These are phyloP conservation scores for Pteropus rufus DNA, from an alignment of 2,797 vertebrate genomes.

Conservation along the genomic window DNA sequence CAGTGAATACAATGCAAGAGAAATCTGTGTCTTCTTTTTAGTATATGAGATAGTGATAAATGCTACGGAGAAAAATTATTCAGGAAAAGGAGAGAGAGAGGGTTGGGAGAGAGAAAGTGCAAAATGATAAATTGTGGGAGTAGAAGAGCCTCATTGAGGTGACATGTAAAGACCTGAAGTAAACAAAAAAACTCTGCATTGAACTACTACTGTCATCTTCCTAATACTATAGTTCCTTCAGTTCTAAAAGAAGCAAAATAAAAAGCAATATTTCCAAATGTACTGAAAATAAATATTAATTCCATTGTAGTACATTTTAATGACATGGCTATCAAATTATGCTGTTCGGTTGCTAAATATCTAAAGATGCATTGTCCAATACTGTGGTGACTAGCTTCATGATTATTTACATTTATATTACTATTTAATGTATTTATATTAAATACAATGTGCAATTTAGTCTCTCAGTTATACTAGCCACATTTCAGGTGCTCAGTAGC, in stretches of 20 bases:
- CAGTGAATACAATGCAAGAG: background rate
- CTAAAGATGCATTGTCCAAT: background rate
- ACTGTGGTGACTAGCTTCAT: background rate
- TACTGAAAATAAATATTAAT: background rate
- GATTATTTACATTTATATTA: background rate
- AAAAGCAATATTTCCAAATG: background rate
- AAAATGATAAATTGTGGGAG: background rate
- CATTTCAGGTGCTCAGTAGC: background rate
- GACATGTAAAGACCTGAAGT: background rate
- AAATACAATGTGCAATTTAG: background rate
- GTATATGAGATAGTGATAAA: background rate
- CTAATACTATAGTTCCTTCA: background rate
- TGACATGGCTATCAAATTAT: background rate
- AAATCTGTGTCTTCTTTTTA: background rate
- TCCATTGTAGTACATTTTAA: background rate
- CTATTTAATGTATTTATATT: background rate
- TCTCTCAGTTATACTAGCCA: background rate
- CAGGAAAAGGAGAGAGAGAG: background rate
- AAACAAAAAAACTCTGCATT: background rate
- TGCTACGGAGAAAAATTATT: background rate
- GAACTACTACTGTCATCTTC: constrained; percentile 7
- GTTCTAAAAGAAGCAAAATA: background rate
- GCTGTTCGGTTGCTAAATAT: background rate
- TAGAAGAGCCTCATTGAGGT: background rate
- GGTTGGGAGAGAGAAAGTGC: background rate